phyloP scores from a whole-genome alignment of 2,113 vertebrate species.

The Gopherus flavomarginatus region DNA sequence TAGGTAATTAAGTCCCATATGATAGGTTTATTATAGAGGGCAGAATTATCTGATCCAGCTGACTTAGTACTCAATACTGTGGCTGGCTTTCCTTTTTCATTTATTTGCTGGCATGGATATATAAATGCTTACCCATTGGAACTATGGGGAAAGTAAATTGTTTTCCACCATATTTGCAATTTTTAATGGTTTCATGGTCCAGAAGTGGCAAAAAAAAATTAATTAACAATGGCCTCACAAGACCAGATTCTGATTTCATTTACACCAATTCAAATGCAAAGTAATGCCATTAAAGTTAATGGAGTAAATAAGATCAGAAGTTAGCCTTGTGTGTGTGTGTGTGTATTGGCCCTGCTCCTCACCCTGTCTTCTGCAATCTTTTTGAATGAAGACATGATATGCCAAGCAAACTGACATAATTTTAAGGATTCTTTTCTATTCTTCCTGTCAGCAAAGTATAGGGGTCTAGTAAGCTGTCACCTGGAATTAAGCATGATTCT shows the following conservation, averaged over 20 bases:
- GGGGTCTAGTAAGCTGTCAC: neutral
- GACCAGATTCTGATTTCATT: neutral
- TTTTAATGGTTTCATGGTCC: neutral
- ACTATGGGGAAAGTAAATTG: neutral
- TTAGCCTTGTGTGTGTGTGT: neutral
- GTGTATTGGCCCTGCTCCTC: neutral
- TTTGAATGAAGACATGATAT: neutral
- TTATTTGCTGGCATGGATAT: constrained; percentile 29
- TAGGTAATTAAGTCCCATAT: constrained; percentile 54
- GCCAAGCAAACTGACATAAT: neutral
- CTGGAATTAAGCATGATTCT: neutral
- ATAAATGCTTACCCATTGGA: constrained; percentile 35
- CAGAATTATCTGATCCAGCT: constrained; percentile 60
- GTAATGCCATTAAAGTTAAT: neutral
- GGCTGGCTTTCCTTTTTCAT: constrained; percentile 10
- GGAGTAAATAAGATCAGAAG: neutral
- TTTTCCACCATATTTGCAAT: neutral
- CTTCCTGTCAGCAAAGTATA: neutral
- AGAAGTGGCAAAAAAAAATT: neutral
- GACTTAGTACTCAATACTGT: constrained; percentile 40
- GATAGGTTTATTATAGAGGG: constrained; percentile 62
- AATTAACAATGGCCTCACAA: neutral
- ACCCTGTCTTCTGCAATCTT: neutral
- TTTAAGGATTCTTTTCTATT: neutral
- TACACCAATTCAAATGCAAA: neutral